These are phyloP conservation scores for Acyrthosiphon pisum DNA, from an alignment of 1,140 invertebrate species.

Conservation along the genomic window DNA sequence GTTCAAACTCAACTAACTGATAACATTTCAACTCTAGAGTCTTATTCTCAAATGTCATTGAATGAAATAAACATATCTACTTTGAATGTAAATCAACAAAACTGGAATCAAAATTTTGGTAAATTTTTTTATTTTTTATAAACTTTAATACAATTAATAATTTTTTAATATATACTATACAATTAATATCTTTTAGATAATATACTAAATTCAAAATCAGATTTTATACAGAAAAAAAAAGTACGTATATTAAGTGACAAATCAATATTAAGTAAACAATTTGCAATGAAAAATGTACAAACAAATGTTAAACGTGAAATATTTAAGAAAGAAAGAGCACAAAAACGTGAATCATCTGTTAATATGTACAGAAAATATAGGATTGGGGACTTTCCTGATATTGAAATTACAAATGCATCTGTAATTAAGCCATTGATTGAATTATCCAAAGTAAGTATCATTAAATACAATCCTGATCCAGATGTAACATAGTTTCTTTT, in stretches of 20 bases:
- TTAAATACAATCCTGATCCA: background rate
- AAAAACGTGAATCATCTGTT: slow-evolving; percentile 21
- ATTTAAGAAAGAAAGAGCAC: slow-evolving; percentile 31
- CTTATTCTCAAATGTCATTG: background rate
- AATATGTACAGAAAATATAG: slow-evolving; percentile 19
- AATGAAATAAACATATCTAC: background rate
- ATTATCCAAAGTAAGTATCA: slow-evolving; percentile 39
- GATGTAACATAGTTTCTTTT: background rate
- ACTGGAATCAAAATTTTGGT: background rate
- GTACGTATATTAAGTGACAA: background rate
- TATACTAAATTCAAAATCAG: background rate
- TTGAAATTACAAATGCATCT: slow-evolving; percentile 33
- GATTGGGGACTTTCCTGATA: slow-evolving; percentile 28
- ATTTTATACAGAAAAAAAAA: slow-evolving; percentile 38
- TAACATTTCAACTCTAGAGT: background rate
- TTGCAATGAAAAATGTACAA: background rate
- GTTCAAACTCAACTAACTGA: background rate
- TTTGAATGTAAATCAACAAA: background rate
- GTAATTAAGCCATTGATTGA: slow-evolving; percentile 28
- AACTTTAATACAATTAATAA: background rate
- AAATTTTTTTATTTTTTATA: background rate
- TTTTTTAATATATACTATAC: background rate
- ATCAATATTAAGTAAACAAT: background rate
- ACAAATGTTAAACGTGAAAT: background rate
- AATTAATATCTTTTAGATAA: background rate